Conservation (phyloP, 2,797 vertebrate species). For the Tokudaia tokunoshimensis region DNA sequence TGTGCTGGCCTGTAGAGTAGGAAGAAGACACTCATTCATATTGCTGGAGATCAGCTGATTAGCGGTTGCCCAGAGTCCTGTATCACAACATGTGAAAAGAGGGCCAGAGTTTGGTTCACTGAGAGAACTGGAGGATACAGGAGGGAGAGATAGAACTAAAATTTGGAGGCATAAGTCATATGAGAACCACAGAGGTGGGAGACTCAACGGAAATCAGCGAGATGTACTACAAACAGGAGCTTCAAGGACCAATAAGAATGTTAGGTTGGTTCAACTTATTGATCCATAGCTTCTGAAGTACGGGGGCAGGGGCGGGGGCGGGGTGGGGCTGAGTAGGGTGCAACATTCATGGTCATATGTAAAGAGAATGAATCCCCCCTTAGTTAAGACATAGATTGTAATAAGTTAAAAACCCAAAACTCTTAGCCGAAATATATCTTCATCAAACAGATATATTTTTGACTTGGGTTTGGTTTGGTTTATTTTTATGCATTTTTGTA, state of each 20-base stretch:
- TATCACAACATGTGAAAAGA: fast-evolving
- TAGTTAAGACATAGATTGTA: neutral
- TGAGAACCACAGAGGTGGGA: neutral
- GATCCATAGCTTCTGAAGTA: neutral
- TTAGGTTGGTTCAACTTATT: no score
- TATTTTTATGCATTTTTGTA: neutral
- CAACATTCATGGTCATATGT: fast-evolving
- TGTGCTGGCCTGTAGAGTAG: neutral
- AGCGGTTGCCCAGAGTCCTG: fast-evolving
- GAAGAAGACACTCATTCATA: neutral
- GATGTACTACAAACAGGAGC: neutral
- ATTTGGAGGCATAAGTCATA: neutral
- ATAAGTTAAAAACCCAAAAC: neutral
- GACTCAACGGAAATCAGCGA: neutral
- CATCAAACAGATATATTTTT: neutral
- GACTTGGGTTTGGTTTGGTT: neutral
- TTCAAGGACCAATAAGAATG: neutral
- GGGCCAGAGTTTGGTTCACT: neutral
- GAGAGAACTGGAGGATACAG: no score
- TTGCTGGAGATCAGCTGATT: fast-evolving
- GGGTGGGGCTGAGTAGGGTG: neutral
- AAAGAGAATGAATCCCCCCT: neutral
- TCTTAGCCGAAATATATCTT: neutral
- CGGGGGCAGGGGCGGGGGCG: fast-evolving
- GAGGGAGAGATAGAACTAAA: neutral